These are phyloP conservation scores for Lepidothrix coronata DNA, from an alignment of 2,113 vertebrate genomes.

Conservation along the genomic window DNA sequence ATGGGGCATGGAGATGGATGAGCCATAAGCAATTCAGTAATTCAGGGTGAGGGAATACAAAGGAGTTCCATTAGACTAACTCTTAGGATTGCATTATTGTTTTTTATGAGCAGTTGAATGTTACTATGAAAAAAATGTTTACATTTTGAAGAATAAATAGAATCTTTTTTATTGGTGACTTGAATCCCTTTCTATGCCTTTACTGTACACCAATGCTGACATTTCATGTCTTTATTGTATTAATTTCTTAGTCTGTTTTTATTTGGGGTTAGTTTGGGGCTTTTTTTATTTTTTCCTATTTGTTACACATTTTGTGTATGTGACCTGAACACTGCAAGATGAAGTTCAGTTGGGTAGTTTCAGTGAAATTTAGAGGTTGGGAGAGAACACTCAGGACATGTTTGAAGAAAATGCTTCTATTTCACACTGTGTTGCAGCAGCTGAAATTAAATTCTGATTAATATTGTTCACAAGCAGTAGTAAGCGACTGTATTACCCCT, in stretches of 20 bases:
- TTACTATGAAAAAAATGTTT: background rate
- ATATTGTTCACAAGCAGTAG: background rate
- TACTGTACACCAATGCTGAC: background rate
- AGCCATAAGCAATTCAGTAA: background rate
- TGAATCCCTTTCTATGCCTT: background rate
- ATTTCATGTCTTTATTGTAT: background rate
- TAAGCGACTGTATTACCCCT: background rate
- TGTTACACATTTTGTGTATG: background rate
- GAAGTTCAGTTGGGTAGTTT: background rate
- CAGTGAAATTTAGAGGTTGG: background rate
- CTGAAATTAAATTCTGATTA: conserved; percentile 31
- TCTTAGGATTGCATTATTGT: background rate
- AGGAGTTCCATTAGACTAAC: background rate
- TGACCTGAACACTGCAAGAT: background rate
- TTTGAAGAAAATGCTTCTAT: background rate
- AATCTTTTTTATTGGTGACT: background rate
- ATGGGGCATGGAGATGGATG: background rate
- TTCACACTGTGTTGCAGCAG: background rate
- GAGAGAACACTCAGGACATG: background rate
- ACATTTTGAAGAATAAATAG: background rate
- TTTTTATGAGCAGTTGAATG: background rate
- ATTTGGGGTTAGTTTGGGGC: background rate
- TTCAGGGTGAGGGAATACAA: background rate
- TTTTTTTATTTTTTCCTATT: background rate
- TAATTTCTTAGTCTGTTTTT: background rate